Conservation (phyloP, 2,888 invertebrate genomes). For the Netelia melanura region DNA sequence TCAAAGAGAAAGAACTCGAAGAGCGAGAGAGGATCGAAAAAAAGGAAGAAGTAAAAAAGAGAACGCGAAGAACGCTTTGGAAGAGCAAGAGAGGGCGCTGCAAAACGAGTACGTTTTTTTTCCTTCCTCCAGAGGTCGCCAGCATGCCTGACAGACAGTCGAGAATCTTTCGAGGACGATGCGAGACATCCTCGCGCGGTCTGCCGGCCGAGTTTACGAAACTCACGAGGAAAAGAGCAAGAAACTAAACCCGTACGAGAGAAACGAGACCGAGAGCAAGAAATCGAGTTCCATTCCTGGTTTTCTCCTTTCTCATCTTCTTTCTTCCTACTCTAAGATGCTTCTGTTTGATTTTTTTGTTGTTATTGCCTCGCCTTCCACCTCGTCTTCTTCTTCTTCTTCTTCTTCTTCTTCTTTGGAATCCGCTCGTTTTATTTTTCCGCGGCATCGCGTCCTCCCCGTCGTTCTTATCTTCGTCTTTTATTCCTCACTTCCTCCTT, state of each 20-base stretch:
- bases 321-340: conserved; percentile 44
- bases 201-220: conserved; percentile 69
- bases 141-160: conserved; percentile 76
- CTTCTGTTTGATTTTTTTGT: not conserved
- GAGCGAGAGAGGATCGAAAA: conserved; percentile 16
- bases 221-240: conserved; percentile 63
- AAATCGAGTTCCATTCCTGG: conserved; percentile 45
- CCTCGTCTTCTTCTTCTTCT: not conserved
- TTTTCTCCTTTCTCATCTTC: conserved; percentile 54
- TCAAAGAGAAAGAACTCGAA: conserved; percentile 21
- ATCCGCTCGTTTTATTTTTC: conserved; percentile 38
- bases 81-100: conserved; percentile 2
- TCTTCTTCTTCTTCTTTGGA: conserved; percentile 21
- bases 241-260: conserved; percentile 40
- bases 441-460: conserved; percentile 34
- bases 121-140: not conserved
- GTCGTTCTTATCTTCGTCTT: conserved; percentile 44
- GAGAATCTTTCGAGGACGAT: conserved; percentile 36
- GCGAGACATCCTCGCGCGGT: conserved; percentile 65
- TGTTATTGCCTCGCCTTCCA: conserved; percentile 1
- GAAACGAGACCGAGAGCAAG: conserved; percentile 69
- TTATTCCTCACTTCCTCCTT: conserved; percentile 59
- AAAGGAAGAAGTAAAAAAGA: conserved; percentile 20
- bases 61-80: not conserved
- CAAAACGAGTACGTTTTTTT: not conserved